Percentiles rank a stretch among this genome's conserved stretches.
Evolutionary conservation across 2,888 invertebrate genomes (phyloP).

Genomic region (Apeira syringaria): DNA sequence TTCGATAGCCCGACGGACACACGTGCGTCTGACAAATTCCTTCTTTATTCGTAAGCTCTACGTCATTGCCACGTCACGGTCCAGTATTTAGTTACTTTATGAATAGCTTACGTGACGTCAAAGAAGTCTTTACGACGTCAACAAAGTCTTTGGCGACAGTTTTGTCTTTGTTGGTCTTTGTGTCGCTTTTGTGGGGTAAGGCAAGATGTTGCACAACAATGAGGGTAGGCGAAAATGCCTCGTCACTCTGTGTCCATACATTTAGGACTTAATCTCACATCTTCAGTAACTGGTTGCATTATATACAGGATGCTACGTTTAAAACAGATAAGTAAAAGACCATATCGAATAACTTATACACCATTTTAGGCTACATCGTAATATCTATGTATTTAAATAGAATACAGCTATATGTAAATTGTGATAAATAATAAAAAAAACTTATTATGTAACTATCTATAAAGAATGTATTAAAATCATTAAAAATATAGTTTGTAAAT

Average conservation of each 20-base stretch:
- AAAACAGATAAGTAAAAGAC: neutral
- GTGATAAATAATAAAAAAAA: no score
- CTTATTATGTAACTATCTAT: no score
- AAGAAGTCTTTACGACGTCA: constrained; percentile 48
- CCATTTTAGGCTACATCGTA: no score
- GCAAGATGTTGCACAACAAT: constrained; percentile 77
- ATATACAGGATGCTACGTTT: constrained; percentile 50
- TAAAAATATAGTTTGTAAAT: no score
- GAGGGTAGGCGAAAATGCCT: constrained; percentile 33
- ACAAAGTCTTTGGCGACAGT: constrained; percentile 70
- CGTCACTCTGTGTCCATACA: constrained; percentile 73
- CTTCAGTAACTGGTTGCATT: constrained; percentile 36
- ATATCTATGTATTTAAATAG: no score
- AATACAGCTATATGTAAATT: no score
- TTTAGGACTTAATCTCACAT: constrained; percentile 67
- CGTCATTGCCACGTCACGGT: constrained; percentile 48
- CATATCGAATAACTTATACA: no score
- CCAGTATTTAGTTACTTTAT: constrained; percentile 67
- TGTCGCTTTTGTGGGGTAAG: constrained; percentile 62
- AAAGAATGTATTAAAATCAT: no score
- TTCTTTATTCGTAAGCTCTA: constrained; percentile 46
- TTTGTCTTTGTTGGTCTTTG: constrained; percentile 75
- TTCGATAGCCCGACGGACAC: constrained; percentile 32
- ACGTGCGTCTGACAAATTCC: constrained; percentile 53
- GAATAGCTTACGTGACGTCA: constrained; percentile 60